These are phyloP conservation scores for Todiramphus saurophagus DNA, from an alignment of 2,113 vertebrate genomes.

Conservation along the genomic window DNA sequence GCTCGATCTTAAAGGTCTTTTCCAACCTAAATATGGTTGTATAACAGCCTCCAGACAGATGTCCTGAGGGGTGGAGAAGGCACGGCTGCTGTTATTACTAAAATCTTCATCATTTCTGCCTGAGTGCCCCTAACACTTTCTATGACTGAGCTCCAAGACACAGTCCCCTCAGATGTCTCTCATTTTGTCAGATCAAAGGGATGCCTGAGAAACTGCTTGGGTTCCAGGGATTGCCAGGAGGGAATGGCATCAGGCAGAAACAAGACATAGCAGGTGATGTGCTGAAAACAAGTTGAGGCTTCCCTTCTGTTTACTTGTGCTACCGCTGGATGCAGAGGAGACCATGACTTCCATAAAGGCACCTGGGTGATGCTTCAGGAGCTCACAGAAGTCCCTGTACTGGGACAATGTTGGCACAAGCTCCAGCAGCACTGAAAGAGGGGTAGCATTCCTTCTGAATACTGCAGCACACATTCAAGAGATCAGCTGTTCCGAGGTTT, in stretches of 20 bases:
- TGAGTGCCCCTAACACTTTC: neutral
- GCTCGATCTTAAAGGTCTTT: neutral
- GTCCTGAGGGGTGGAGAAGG: neutral
- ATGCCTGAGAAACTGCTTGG: neutral
- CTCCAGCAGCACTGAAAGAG: neutral
- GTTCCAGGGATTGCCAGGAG: neutral
- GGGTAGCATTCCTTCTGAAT: neutral
- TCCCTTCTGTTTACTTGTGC: neutral
- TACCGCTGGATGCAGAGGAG: neutral
- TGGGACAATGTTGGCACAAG: neutral
- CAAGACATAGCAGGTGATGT: neutral
- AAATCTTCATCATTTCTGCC: neutral
- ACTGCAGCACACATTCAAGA: neutral
- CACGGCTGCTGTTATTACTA: neutral
- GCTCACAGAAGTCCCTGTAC: neutral
- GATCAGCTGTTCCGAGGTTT: neutral
- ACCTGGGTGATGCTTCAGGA: neutral
- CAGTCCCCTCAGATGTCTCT: neutral
- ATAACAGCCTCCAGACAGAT: neutral
- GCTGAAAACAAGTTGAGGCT: neutral
- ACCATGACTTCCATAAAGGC: neutral
- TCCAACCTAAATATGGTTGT: neutral
- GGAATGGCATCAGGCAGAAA: neutral
- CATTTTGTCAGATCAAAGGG: neutral
- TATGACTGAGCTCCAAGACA: neutral